A percentile compares a stretch with the other conserved stretches of the same genome.
These are phyloP conservation scores for Heterodera filipjevi DNA, from an alignment of 2,888 invertebrate species.

Conservation along the genomic window DNA sequence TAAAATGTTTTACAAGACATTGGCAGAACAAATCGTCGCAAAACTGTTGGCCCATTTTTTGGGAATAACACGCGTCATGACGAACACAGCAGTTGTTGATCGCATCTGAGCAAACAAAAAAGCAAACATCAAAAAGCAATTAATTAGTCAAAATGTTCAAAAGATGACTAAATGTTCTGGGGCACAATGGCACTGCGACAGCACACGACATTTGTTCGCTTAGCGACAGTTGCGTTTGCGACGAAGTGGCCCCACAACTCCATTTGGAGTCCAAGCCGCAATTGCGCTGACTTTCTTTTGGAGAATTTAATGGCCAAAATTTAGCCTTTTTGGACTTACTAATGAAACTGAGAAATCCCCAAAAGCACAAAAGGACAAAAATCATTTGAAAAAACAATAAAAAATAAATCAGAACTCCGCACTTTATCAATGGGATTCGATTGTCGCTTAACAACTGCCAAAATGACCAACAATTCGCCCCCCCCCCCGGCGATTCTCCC, in stretches of 20 bases:
- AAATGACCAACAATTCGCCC: too few relatives aligned
- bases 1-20: neutral
- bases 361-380: too few relatives aligned
- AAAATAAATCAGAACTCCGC: too few relatives aligned
- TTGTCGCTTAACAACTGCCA: too few relatives aligned
- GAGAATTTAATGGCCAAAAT: neutral
- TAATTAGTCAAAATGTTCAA: too few relatives aligned
- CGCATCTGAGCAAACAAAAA: neutral
- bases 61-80: constrained; percentile 5
- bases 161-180: neutral
- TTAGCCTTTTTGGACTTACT: too few relatives aligned
- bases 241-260: constrained; percentile 1
- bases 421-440: too few relatives aligned
- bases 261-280: constrained; percentile 4
- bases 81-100: constrained; percentile 14
- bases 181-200: neutral
- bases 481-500: too few relatives aligned
- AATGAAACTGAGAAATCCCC: too few relatives aligned
- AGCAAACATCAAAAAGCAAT: too few relatives aligned
- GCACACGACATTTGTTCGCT: constrained; percentile 14
- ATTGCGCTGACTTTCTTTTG: neutral
- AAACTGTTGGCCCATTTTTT: constrained; percentile 6
- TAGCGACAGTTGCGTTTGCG: neutral
- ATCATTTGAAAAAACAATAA: too few relatives aligned
- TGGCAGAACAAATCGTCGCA: constrained; percentile 17